Evolutionary conservation across 2,888 invertebrate species (phyloP), one percentile per base, ranked within the genome.

Genomic region (Drosophila mimetica): DNA sequence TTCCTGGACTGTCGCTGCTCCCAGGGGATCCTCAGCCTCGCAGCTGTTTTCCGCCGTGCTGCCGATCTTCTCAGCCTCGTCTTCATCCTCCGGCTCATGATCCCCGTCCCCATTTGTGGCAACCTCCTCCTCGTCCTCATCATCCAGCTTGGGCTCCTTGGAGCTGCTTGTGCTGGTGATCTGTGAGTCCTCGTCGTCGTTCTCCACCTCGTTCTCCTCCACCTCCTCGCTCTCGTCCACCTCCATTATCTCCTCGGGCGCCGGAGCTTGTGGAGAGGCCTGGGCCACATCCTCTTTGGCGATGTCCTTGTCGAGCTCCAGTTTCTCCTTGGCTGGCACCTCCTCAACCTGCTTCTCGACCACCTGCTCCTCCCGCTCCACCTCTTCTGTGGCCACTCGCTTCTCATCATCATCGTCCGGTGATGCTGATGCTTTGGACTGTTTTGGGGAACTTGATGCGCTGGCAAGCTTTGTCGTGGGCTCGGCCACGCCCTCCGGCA

Each of bases 171-270:
- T 87, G 59, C 89, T 90, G n/a, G 85, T 90, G 63, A 90, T 89
- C 80, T 91, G 90, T 63, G 91, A 91, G 69, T 91, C 90, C 42
- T 89, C 90, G 22, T 76, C 87, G 46, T 71, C 72, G 9, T 74
- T 70, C 18, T 80, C 82, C 16, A 30, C 16, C 3, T 46, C 25
- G 14, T 28, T 28, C 2, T 57, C 57, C 41, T 81, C 79, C 20
- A 78, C 76, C 32, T 61, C 74, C 32, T 77, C 76, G 34, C 70
- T 69, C 7, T 76, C 86, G 65, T 86, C 89, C 48, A 80, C 77
- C 6, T 89, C 88, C 83, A 86, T 85, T 47, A 77, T 30, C 42
- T 80, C 85, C 0, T 48, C 72, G n/a, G 65, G 58, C 22, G 46
- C 28, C 22, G 64, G 37, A 1, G 42, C 85, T 72, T 89, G 88